A percentile compares a stretch with the other conserved stretches of the same genome.
phyloP scores from a whole-genome alignment of 1,140 invertebrate species.

The Trichonephila clavata region DNA sequence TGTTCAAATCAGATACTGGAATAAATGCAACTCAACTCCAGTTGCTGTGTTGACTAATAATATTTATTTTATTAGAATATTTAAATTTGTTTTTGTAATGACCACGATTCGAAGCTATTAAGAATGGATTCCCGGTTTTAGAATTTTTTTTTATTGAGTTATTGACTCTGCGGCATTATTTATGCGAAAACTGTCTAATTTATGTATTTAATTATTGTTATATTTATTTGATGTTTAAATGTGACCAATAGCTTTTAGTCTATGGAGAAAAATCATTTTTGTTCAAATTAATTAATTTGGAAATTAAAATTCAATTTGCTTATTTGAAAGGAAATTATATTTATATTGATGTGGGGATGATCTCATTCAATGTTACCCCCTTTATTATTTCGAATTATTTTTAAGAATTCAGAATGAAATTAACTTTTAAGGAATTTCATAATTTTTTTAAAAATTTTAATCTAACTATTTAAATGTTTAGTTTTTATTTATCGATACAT shows the following conservation, averaged over 20 bases:
- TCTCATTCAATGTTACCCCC: background rate
- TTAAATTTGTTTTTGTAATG: background rate
- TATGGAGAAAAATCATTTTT: background rate
- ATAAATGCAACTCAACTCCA: too few relatives aligned
- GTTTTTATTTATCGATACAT: background rate
- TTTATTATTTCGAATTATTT: too few relatives aligned
- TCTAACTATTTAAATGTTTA: background rate
- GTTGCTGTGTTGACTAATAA: background rate
- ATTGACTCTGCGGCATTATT: background rate
- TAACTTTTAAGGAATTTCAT: too few relatives aligned
- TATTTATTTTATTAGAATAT: background rate
- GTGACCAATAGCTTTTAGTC: background rate
- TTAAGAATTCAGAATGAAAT: too few relatives aligned
- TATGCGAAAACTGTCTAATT: background rate
- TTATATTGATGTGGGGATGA: background rate
- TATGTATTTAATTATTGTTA: conserved; percentile 15
- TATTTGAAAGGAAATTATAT: background rate
- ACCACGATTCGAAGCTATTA: background rate
- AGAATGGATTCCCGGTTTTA: conserved; percentile 23
- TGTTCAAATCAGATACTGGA: background rate
- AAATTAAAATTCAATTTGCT: background rate
- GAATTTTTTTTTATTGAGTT: background rate
- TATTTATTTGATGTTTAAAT: conserved; percentile 11
- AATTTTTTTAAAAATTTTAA: too few relatives aligned
- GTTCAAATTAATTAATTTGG: background rate